These are phyloP conservation scores for Diadumene lineata DNA, from an alignment of 92 coral and sea anemone genomes.

Conservation along the genomic window DNA sequence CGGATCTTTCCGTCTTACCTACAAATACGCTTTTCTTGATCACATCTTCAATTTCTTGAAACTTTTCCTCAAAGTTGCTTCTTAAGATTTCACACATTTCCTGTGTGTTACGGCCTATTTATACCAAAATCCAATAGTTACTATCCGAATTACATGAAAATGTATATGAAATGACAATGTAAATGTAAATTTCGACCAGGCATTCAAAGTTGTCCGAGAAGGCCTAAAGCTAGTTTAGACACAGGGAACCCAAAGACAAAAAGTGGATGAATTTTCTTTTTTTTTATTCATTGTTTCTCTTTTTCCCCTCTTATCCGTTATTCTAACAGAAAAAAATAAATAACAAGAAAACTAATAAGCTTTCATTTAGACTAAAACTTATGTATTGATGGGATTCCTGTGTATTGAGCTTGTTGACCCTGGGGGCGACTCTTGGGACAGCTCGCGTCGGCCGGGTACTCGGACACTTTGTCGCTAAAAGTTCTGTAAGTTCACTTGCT, in stretches of 20 bases:
- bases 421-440: no score
- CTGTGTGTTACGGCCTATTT: not conserved
- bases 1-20: no score
- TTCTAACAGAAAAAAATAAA: no score
- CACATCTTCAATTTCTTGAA: conserved; percentile 74
- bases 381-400: not conserved
- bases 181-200: conserved; percentile 12
- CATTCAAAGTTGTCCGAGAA: not conserved
- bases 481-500: conserved; percentile 6
- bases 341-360: not conserved
- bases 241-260: not conserved
- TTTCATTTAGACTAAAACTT: no score
- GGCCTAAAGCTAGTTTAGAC: not conserved
- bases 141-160: no score
- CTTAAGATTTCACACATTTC: conserved; percentile 79
- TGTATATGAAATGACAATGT: not conserved
- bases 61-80: conserved; percentile 82
- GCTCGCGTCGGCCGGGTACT: no score
- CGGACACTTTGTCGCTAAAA: conserved; percentile 21
- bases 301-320: no score
- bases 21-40: conserved; percentile 78
- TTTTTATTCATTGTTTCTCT: no score
- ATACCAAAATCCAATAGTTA: not conserved
- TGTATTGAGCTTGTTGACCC: not conserved
- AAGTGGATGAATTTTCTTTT: not conserved